Base-by-base conservation (phyloP, 2,888 invertebrate genomes). In the Syrista parreyssii region DNA sequence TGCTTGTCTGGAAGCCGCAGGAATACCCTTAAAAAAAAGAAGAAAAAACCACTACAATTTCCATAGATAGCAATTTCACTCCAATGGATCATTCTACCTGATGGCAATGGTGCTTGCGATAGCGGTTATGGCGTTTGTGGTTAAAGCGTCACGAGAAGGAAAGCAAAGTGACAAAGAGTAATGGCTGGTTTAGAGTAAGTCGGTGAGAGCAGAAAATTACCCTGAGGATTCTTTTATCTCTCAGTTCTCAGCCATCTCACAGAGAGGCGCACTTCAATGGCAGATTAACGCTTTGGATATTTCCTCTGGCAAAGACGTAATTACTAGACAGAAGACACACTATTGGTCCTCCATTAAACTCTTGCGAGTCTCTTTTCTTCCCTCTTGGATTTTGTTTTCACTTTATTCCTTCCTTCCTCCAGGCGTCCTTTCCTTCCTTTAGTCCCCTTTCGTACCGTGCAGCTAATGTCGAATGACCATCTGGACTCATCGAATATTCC, bases 101-200 rank as follows among this genome's bases (percentile, higher is more conserved):
- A 55, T 55, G 9, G 55, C 23, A 55, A 55, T 9, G 9, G 55
- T 55, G 55, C 9, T 55, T 23, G 23, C 9, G 9, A 55, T 55
- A 6, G 55, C 23, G 23, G 23, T 23, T 55, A 55, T 23, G 23
- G 55, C 23, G 55, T 23, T 76, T 76, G 33, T 68, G 55, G 36
- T 6, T 55, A 55, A 71, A 68, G 73, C 40, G 68, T 40, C 68
- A 71, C 71, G 55, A 68, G 33, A 75, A 34, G 74, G 76, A 74
- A 78, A 76, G 73, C 76, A 73, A 68, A 79, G 79, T 79, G 82
- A 83, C 82, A 83, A 83, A 82, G 79, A 79, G 79, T 82, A 83
- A 82, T 80, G 79, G 78, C 68, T 72, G 79, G 78, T 75, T 80
- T 80, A 79, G 55, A 55, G 23, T 23, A 23, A 80, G 80, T 82